Evolutionary conservation across 2,888 invertebrate genomes (phyloP), one percentile per base, ranked within the genome.

Genomic region (Clunio marinus): DNA sequence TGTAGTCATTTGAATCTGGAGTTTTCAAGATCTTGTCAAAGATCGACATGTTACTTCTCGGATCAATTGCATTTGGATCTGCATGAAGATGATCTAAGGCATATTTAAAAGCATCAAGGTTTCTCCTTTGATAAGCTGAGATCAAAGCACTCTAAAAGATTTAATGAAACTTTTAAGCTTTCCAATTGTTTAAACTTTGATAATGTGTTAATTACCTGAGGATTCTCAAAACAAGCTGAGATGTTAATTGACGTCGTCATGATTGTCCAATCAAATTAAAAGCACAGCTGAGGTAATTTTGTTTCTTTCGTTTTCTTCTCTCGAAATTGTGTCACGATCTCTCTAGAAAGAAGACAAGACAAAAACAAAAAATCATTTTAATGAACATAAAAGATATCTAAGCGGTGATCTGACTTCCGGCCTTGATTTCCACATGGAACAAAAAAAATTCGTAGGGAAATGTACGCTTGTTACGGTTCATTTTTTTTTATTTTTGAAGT

Each of bases 191-290:
- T n/a, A n/a, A 2, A 35, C 32, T 13, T 57, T 57, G 57, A 57
- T 15, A 57, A 57, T 13, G n/a, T 57, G 63, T 27, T 66, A 66
- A 66, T 66, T 66, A 66, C 66, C 66, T 55, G 51, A 28, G 66
- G 66, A 24, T 66, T 66, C n/a, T 66, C 66, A 35, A 66, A 55
- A 55, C 66, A 66, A 66, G 66, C 46, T 45, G 65, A 46, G 17
- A 65, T 65, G 65, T 65, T 65, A 65, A 65, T 65, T 65, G 65
- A 51, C 32, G 65, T 62, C 41, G 62, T 35, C 66, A 66, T 66
- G 66, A 15, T 35, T 55, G 35, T 35, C 17, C 24, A 57, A 57
- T 57, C 25, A 25, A 32, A 27, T 57, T 57, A 25, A 27, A 57
- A 51, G 22, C 41, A 10, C 32, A 15, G n/a, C n/a, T n/a, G n/a